These are phyloP conservation scores for Polyommatus iphigenia DNA, from an alignment of 2,888 invertebrate genomes.

Conservation along the genomic window DNA sequence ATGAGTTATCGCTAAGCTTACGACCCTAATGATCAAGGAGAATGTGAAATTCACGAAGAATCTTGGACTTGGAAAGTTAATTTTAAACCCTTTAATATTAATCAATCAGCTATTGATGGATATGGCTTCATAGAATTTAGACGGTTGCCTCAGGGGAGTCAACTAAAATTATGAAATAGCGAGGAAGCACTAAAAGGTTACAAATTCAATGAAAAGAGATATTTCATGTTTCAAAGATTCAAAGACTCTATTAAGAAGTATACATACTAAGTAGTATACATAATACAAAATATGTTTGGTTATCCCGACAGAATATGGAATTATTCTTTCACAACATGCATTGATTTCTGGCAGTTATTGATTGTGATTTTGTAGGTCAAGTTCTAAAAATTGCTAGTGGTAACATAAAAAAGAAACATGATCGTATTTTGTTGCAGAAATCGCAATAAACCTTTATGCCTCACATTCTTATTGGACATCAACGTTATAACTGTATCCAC, in stretches of 20 bases:
- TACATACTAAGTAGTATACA: too few species aligned
- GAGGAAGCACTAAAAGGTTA: not conserved
- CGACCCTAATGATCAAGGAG: constrained; percentile 19
- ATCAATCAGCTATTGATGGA: not conserved
- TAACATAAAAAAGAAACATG: not conserved
- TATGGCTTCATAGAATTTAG: not conserved
- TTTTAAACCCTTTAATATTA: constrained; percentile 12
- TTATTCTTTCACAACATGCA: not conserved
- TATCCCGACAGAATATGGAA: not conserved
- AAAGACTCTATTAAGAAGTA: not conserved
- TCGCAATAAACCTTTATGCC: not conserved
- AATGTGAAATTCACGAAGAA: constrained; percentile 14
- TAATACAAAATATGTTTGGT: not conserved
- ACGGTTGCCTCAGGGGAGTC: not conserved
- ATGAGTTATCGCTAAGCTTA: constrained; percentile 27
- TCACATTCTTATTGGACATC: not conserved
- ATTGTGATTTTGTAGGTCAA: not conserved
- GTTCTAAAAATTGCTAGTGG: constrained; percentile 5
- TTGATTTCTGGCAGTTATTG: not conserved
- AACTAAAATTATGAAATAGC: not conserved
- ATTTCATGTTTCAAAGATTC: not conserved
- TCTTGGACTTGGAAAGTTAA: not conserved
- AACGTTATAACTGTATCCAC: constrained; percentile 9
- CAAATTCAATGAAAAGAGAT: not conserved
- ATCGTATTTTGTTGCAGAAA: not conserved